Evolutionary conservation across 2,797 vertebrate genomes (phyloP), one percentile per base, ranked within the genome.

Genomic region (Lepilemur septentrionalis): DNA sequence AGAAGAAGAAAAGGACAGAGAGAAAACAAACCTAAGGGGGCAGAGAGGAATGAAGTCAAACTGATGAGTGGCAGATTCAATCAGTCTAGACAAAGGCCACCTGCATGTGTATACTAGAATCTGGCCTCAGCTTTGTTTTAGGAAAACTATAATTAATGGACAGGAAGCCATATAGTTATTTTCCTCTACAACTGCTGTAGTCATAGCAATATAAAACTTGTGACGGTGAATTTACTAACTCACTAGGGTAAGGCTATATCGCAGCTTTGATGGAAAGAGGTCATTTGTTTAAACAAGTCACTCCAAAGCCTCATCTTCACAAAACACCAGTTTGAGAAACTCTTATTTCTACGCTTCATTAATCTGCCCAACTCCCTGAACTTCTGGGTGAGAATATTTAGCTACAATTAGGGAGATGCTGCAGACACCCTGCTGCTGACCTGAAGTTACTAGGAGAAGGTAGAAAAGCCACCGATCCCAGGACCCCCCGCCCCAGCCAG

Each of bases 81-180:
- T 0, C 0, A 93, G 93, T 46, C n/a, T 80, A 94, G 97, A 95
- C 65, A 6, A 4, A 76, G 65, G 72, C 75, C 96, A 93, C 79
- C 61, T 89, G 89, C 55, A 10, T 12, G 78, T 0, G 1, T 38
- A 46, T 0, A 9, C 48, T 25, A 65, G 90, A 32, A 94, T 59
- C 86, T 43, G 38, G 20, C 50, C 43, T 84, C 79, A 70, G 82
- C 32, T 59, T 84, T 95, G 41, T 23, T 57, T 97, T 82, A 92
- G 61, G 72, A 95, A 97, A 93, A 65, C 9, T 84, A 63, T 80
- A 92, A 96, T 41, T 41, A 93, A 83, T 7, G 7, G 81, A 70
- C 87, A 84, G 65, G 70, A 52, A 96, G 76, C 17, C 38, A 30
- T 41, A 87, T 0, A 20, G 59, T 50, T 67, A 89, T 3, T 88